phyloP scores from a whole-genome alignment of 2,888 invertebrate species.

The Malthinus flaveolus region DNA sequence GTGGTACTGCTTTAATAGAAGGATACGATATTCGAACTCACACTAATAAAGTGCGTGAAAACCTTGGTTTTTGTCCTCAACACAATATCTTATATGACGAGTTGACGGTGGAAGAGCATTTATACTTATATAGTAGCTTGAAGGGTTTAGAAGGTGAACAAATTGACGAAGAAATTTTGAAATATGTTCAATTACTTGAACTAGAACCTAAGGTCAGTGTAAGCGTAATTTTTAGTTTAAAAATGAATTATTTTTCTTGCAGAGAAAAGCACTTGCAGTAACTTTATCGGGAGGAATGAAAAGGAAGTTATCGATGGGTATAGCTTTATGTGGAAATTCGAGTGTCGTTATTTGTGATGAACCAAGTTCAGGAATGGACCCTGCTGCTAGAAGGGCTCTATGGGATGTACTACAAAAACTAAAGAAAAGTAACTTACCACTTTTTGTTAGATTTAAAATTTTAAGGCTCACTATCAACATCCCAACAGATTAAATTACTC shows the following conservation, averaged over 20 bases:
- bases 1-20: conserved; percentile 72
- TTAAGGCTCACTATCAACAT: too few species aligned
- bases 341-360: conserved; percentile 75
- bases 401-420: conserved; percentile 81
- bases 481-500: too few species aligned
- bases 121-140: conserved; percentile 78
- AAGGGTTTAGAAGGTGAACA: conserved; percentile 63
- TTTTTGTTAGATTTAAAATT: too few species aligned
- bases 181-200: conserved; percentile 67
- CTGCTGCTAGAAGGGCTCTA: conserved; percentile 79
- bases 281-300: conserved; percentile 80
- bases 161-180: conserved; percentile 64
- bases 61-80: conserved; percentile 82
- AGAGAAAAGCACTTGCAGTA: conserved; percentile 59
- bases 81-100: conserved; percentile 84
- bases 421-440: conserved; percentile 56
- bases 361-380: conserved; percentile 86
- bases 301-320: conserved; percentile 73
- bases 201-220: conserved; percentile 64
- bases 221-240: not conserved
- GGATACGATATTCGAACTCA: conserved; percentile 72
- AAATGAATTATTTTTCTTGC: conserved; percentile 23
- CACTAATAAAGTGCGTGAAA: conserved; percentile 65
- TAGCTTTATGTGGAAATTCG: conserved; percentile 75
- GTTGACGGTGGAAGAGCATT: conserved; percentile 80